phyloP scores from a whole-genome alignment of 2,797 vertebrate genomes.

The Emys orbicularis region DNA sequence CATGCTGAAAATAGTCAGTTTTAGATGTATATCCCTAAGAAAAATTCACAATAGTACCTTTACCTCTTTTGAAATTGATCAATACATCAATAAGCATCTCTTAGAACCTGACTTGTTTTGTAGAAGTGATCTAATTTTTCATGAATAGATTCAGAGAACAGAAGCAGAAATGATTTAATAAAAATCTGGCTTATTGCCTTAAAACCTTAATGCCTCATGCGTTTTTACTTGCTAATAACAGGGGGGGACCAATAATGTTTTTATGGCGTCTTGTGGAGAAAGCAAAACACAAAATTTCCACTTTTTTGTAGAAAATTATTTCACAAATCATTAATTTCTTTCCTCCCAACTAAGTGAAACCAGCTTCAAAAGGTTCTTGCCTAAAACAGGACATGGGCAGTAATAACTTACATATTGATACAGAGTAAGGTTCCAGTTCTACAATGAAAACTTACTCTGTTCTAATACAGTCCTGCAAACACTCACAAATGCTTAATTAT shows the following conservation, averaged over 20 bases:
- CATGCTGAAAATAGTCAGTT: not conserved
- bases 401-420: not conserved
- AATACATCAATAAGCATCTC: not conserved
- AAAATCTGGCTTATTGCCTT: not conserved
- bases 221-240: not conserved
- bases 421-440: not conserved
- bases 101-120: not conserved
- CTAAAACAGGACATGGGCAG: not conserved
- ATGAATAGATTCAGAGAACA: not conserved
- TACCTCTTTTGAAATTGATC: constrained; percentile 23
- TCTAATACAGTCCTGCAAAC: not conserved
- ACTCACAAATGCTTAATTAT: not conserved
- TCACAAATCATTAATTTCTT: not conserved
- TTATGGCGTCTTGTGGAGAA: not conserved
- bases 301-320: not conserved
- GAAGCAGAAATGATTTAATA: not conserved
- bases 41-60: constrained; percentile 17
- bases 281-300: not conserved
- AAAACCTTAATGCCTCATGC: not conserved
- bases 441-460: not conserved
- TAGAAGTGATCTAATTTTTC: not conserved
- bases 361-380: not conserved
- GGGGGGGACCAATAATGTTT: not conserved
- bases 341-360: not conserved
- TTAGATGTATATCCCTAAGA: constrained; percentile 8